Evolutionary conservation across 2,888 invertebrate genomes (phyloP), one percentile per base, ranked within the genome.

Genomic region (Pterostichus madidus): DNA sequence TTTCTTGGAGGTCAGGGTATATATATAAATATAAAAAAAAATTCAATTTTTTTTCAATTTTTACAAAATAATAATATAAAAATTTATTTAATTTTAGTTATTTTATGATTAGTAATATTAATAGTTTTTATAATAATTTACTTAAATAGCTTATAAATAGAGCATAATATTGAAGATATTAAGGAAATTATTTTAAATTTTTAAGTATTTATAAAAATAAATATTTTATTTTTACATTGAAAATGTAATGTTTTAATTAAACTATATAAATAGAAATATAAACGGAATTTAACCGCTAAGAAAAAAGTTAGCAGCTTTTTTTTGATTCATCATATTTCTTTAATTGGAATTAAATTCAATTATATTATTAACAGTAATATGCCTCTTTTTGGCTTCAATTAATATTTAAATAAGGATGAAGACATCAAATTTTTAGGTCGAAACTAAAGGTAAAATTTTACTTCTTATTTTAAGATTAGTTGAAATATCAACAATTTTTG

Each of bases 331-430:
- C 89, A 87, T 92, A 92, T 92, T 92, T 93, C 92, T 89, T 90
- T 91, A 93, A 92, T 92, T 92, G 92, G 92, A 92, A 90, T 86
- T 75, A 59, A 79, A 88, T 90, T 92, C 92, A 92, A 88, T 92
- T 92, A 92, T n/a, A n/a, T 92, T 91, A 93, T 93, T 93, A 93
- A 93, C 93, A 93, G 91, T 93, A 91, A 93, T 91, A 92, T 90
- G 92, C 93, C 93, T 93, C 92, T 92, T 86, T 88, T 89, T 89
- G 88, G 88, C 86, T 89, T 89, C 87, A 87, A 87, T 87, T 88
- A 86, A 88, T 90, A 32, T 24, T 87, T 88, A 91, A 92, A 91
- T 91, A 92, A 91, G 91, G 91, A 86, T 87, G 86, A 79, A 17
- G 78, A 39, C 85, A 85, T 86, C 89, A 88, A 89, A 87, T 44